These are phyloP conservation scores for Chymomyza amoena DNA, from an alignment of 2,888 invertebrate species.

Conservation along the genomic window DNA sequence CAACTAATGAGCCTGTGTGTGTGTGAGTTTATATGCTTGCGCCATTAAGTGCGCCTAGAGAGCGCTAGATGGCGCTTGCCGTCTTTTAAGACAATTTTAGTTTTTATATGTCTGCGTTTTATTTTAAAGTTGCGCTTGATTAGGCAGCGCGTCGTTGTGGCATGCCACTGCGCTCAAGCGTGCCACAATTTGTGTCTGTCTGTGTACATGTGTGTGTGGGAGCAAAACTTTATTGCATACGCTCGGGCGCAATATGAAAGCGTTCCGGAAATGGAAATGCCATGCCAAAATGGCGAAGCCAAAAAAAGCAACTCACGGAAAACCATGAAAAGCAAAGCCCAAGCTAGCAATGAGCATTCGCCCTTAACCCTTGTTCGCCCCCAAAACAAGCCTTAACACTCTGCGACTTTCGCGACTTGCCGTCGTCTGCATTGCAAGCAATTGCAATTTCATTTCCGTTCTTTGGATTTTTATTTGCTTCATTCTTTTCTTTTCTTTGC, in stretches of 20 bases:
- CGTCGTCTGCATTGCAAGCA: constrained; percentile 61
- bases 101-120: neutral
- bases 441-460: constrained; percentile 71
- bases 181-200: constrained; percentile 3
- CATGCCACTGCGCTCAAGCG: constrained; percentile 10
- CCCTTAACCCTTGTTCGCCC: neutral
- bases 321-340: constrained; percentile 40
- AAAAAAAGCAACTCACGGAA: constrained; percentile 21
- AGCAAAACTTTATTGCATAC: constrained; percentile 59
- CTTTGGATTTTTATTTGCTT: constrained; percentile 48
- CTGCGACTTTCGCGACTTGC: constrained; percentile 63
- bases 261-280: constrained; percentile 55
- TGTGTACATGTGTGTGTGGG: neutral
- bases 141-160: constrained; percentile 31
- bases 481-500: constrained; percentile 9
- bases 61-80: neutral
- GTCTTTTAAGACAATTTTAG: neutral
- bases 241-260: constrained; percentile 48
- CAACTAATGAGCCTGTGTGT: constrained; percentile 57
- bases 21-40: constrained; percentile 39
- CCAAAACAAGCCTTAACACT: neutral
- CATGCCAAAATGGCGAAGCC: constrained; percentile 17
- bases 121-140: constrained; percentile 43
- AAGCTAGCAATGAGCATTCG: constrained; percentile 48
- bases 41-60: constrained; percentile 25